Evolutionary conservation across 2,797 vertebrate species (phyloP).

Genomic region (Anomalospiza imberbis): DNA sequence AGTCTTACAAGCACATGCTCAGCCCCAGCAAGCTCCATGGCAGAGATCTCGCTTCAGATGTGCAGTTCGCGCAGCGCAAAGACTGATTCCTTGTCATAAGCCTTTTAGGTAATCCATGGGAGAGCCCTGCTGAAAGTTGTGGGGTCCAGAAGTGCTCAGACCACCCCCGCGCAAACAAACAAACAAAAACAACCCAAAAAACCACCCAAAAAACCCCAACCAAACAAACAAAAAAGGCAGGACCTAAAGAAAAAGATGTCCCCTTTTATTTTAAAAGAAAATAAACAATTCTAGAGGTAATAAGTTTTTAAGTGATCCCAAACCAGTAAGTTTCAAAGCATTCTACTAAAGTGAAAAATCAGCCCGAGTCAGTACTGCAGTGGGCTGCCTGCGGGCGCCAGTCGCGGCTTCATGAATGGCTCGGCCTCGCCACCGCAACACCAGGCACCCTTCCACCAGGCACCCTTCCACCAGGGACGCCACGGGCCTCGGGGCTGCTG

Average conservation of each 20-base stretch:
- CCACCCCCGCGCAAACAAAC: too few species aligned
- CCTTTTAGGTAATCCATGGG: background rate
- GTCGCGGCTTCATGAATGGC: fast-evolving
- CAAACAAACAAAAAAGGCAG: background rate
- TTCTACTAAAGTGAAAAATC: too few species aligned
- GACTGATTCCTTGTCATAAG: fast-evolving
- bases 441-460: fast-evolving
- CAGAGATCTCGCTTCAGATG: background rate
- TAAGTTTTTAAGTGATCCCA: too few species aligned
- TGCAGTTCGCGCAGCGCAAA: fast-evolving
- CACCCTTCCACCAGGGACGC: background rate
- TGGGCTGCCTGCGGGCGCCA: fast-evolving
- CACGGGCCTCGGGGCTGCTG: too few species aligned
- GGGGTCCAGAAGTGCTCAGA: fast-evolving
- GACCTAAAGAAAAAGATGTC: background rate
- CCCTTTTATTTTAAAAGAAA: too few species aligned
- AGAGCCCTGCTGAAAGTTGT: background rate
- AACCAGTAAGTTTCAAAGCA: too few species aligned
- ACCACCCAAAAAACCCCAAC: too few species aligned
- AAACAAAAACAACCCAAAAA: too few species aligned
- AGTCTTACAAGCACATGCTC: background rate
- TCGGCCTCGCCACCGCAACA: fast-evolving
- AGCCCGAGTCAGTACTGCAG: background rate
- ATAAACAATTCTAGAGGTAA: too few species aligned
- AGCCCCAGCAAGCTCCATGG: background rate